Base-by-base conservation (phyloP, 2,113 vertebrate species). In the Rattus rattus region DNA sequence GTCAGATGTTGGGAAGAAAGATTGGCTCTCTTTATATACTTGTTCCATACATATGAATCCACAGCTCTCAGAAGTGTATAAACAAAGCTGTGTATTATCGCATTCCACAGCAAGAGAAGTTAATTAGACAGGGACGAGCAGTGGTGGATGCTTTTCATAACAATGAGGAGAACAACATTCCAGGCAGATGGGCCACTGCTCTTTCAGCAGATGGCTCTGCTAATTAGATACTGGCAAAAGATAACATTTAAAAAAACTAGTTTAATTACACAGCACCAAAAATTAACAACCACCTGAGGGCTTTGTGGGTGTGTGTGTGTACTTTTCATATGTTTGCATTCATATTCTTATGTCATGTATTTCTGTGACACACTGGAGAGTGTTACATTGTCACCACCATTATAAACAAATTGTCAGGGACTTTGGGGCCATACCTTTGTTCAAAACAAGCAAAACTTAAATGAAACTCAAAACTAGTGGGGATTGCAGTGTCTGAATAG, bases 181-280 rank as follows among this genome's bases (percentile, higher is more conserved):
- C n/a, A 98, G 94, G 96, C 99, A 99, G 98, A 98, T 99, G 98
- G 98, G 94, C 98, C 97, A 97, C 93, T 49, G 87, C 94, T 97
- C 97, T 96, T 97, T 93, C 97, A 96, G 97, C 98, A 99, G 98
- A 99, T 99, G 98, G 98, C 96, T 98, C 96, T 98, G 97, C 96
- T 99, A 99, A 99, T 99, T 98, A 98, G 98, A 98, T 97, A 97
- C 97, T 98, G 97, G 98, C 98, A 98, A 98, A 98, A 97, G 98
- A 98, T 96, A 98, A 97, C 98, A 98, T 95, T 96, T 30, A 8
- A 61, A 92, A 97, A 97, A 98, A 98, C 96, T 80, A 94, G 98
- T 98, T 98, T 98, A 98, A 98, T 98, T 98, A 98, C 97, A 98
- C 65, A 80, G 95, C 83, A 96, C 98, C 98, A 98, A 97, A 98